Evolutionary conservation across 2,797 vertebrate genomes (phyloP), one percentile per base, ranked within the genome.

Genomic region (Chelonia mydas): DNA sequence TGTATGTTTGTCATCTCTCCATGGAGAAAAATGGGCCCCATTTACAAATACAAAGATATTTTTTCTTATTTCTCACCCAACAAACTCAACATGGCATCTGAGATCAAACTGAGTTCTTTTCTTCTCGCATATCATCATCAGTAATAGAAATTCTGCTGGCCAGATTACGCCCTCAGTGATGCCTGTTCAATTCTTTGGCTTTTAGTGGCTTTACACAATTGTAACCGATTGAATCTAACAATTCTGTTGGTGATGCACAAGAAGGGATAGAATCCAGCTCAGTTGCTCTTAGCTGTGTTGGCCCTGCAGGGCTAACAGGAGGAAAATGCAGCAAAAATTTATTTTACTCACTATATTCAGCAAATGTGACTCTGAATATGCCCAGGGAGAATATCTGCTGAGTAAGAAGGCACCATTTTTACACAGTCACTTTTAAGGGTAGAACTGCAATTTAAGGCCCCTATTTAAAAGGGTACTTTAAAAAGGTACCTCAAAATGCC

Each of bases 401-500:
- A 96, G 86, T 81, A 90, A 90, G 65, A 79, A 4, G 86, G 57
- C 78, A 45, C 19, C 47, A 8, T 78, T 96, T 95, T 95, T 92
- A 95, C 91, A 61, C 92, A 95, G 31, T 89, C 53, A 47, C 61
- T 95, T 92, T 90, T 92, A 94, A 28, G 41, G 28, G n/a, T 37
- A 37, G 25, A 47, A 94, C 72, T 76, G 82, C 23, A 92, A 77
- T 94, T 94, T 94, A 83, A 90, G 87, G 77, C 91, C 81, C 82
- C 94, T 86, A 92, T 95, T 81, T 84, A 92, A 81, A 27, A 96
- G 91, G 74, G 53, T 86, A 83, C 91, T 78, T 86, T 65, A 92
- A 93, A 97, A 86, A 96, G 81, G 19, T 76, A 95, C 74, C 82
- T 91, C 90, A 65, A 94, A 95, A 57, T 95, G 78, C 50, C 59